phyloP scores from a whole-genome alignment of 2,888 invertebrate species.

The Meteorus colon region DNA sequence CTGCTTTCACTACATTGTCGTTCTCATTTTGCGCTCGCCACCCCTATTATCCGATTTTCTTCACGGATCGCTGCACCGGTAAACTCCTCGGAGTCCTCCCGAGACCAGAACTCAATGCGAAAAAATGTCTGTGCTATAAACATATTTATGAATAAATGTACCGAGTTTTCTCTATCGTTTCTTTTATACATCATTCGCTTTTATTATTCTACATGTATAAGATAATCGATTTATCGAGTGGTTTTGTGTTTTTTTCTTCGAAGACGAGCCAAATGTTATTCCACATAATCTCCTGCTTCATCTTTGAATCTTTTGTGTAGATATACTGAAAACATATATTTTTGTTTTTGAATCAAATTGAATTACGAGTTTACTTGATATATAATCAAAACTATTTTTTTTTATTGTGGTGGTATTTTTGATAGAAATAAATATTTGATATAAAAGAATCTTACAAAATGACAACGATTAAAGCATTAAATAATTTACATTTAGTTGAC shows the following conservation, averaged over 20 bases:
- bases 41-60: constrained; percentile 26
- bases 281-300: too few species aligned
- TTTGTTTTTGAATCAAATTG: too few species aligned
- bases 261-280: background rate
- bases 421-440: too few species aligned
- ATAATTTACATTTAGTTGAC: too few species aligned
- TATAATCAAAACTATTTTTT: too few species aligned
- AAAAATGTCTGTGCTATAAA: background rate
- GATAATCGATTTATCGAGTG: constrained; percentile 38
- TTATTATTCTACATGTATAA: background rate
- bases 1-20: constrained; percentile 29
- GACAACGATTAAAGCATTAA: too few species aligned
- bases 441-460: too few species aligned
- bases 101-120: background rate
- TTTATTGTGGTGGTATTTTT: too few species aligned
- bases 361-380: too few species aligned
- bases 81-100: background rate
- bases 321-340: too few species aligned
- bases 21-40: constrained; percentile 21
- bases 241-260: background rate
- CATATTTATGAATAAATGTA: background rate
- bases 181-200: background rate
- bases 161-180: background rate
- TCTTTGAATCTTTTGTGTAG: too few species aligned
- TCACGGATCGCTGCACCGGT: constrained; percentile 24